A percentile compares a stretch with the other conserved stretches of the same genome.
Conservation (phyloP, 1,140 invertebrate species). For the Panagrolaimus sp. region DNA sequence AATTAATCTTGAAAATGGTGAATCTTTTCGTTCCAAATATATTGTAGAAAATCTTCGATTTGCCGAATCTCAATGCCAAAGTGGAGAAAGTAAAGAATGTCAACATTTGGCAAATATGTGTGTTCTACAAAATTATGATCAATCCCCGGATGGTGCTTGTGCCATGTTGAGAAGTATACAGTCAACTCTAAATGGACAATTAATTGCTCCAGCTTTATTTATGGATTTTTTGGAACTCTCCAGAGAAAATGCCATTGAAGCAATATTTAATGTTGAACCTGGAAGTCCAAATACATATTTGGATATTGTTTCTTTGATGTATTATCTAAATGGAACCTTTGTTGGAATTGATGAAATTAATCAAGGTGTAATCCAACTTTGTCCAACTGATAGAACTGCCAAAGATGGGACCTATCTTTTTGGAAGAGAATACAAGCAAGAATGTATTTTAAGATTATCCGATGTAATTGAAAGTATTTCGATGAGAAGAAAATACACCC, state of each 20-base stretch:
- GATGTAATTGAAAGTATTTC: constrained; percentile 29
- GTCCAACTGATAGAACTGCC: constrained; percentile 22
- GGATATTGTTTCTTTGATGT: constrained; percentile 35
- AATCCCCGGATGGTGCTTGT: constrained; percentile 27
- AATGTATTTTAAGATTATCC: constrained; percentile 28
- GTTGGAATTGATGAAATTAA: constrained; percentile 33
- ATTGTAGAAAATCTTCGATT: constrained; percentile 20
- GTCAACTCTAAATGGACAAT: constrained; percentile 11
- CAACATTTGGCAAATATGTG: constrained; percentile 48
- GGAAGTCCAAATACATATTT: constrained; percentile 28
- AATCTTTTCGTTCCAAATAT: constrained; percentile 29
- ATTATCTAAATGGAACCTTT: constrained; percentile 42
- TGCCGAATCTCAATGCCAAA: constrained; percentile 33
- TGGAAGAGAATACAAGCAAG: constrained; percentile 39
- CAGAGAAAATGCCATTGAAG: constrained; percentile 44
- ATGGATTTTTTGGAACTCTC: constrained; percentile 33
- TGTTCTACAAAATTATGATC: constrained; percentile 44
- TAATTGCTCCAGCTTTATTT: constrained; percentile 5
- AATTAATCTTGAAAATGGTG: neutral
- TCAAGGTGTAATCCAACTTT: constrained; percentile 34
- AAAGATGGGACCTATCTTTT: constrained; percentile 37
- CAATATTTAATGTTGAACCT: constrained; percentile 33
- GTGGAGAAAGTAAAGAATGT: constrained; percentile 26
- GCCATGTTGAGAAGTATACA: constrained; percentile 28
- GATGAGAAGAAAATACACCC: constrained; percentile 11